Base-by-base conservation (phyloP, 2,113 vertebrate species). In the Eudyptes chrysolophus region DNA sequence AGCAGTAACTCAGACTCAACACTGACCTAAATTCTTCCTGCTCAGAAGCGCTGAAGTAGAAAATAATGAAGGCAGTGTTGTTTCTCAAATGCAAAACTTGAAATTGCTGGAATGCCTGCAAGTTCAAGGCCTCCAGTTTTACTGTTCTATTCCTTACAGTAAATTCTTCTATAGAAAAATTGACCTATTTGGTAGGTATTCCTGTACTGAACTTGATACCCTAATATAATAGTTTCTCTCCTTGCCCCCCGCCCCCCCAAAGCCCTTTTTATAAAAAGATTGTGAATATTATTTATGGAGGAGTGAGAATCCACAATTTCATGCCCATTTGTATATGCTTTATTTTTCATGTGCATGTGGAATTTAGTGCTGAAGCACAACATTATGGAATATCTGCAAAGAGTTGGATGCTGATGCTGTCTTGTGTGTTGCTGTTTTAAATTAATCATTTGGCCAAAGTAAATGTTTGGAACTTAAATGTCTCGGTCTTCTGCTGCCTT, bases 21-120 rank as follows among this genome's bases (percentile, higher is more conserved):
- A 89, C 76, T 97, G 96, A 97, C 97, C 97, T 96, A 96, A 98
- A 97, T 97, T 96, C 88, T 97, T 92, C 71, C 55, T 55, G 34
- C 95, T 96, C 90, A 89, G 92, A 94, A 94, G 84, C 52, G 10
- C 75, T 64, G 84, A 97, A 97, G 92, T 93, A 96, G 94, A 97
- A 98, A 97, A 98, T 96, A 97, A 98, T 92, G 92, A 98, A 95
- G 29, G 51, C 29, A 84, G 79, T 87, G 89, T 55, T 97, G 94
- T 96, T 96, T 97, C 75, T 94, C 87, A 96, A 97, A 97, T 88
- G 71, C 78, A 95, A 97, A 97, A 91, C 84, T 71, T 92, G 72
- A 95, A 97, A 96, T 95, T 87, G 72, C 51, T 66, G 36, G 70
- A 94, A 93, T 70, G 49, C 52, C 70, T 89, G 70, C 64, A 85